Evolutionary conservation across 2,797 vertebrate species (phyloP), one percentile per base, ranked within the genome.

Genomic region (Cyprinella venusta): DNA sequence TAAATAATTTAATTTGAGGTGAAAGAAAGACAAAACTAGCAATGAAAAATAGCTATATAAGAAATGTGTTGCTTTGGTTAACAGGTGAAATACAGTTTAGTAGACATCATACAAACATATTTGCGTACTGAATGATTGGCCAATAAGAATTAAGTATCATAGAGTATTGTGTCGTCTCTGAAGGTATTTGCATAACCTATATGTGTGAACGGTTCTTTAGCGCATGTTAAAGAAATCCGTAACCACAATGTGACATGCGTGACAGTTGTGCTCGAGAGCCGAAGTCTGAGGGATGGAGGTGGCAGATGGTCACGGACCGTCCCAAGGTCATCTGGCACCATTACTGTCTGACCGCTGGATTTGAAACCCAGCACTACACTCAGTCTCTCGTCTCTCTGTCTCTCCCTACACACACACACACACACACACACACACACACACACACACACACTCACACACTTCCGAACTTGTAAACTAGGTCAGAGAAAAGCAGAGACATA

Each of bases 251-350:
- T 93, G 80, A 82, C 90, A 91, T 93, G 92, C 91, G 92, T 94
- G 90, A 77, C 78, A 92, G 91, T 90, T 89, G 86, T 88, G 92
- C 88, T 93, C 88, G 92, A 94, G 93, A 92, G 93, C 91, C 90
- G 91, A 88, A 94, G 93, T 94, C 94, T 93, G 93, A 91, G 90
- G 93, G 93, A 94, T 91, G 91, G 93, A 93, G 91, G 88, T 92
- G 93, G 94, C 95, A 95, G 94, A 95, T 95, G 94, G 94, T 93
- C 91, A 89, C 79, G 91, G 92, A 95, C 94, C 89, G 89, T 92
- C 92, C 92, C 95, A 95, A 95, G 95, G 95, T 95, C 94, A 94
- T 93, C 91, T 93, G 93, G 92, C 92, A 87, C 67, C 88, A 87
- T 91, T 89, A 88, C 89, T 92, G 91, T 93, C 87, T 90, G 88